A percentile compares a stretch with the other conserved stretches of the same genome.
Conservation (phyloP, 1,140 invertebrate genomes). For the Ostrea edulis region DNA sequence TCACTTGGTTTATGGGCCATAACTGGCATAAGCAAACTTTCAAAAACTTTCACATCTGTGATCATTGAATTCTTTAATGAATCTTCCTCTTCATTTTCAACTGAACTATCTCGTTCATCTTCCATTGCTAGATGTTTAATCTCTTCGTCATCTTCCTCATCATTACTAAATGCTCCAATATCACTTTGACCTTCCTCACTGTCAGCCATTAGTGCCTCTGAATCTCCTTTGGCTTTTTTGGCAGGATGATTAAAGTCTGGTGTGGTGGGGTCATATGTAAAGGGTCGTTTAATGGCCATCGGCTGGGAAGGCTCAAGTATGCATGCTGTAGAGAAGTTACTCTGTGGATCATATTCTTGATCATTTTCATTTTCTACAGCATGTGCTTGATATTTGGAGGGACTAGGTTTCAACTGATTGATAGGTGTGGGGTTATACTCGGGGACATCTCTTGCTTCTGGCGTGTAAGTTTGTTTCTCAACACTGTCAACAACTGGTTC, state of each 20-base stretch:
- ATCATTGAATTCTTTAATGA: background rate
- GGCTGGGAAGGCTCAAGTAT: slow-evolving; percentile 14
- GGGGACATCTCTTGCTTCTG: slow-evolving; percentile 64
- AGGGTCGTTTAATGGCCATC: slow-evolving; percentile 41
- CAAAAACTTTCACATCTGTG: slow-evolving; percentile 39
- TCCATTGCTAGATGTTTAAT: background rate
- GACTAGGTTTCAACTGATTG: slow-evolving; percentile 79
- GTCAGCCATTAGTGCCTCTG: slow-evolving; percentile 37
- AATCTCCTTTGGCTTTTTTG: slow-evolving; percentile 41
- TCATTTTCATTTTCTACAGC: slow-evolving; percentile 24
- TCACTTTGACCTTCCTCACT: slow-evolving; percentile 44
- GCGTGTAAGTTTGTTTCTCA: slow-evolving; percentile 46
- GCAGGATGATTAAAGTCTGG: slow-evolving; percentile 29
- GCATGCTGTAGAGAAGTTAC: slow-evolving; percentile 65
- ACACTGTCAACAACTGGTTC: slow-evolving; percentile 34
- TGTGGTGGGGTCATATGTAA: slow-evolving; percentile 50
- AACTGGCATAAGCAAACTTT: slow-evolving; percentile 33
- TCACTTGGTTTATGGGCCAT: slow-evolving; percentile 16
- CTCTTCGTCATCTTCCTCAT: slow-evolving; percentile 55
- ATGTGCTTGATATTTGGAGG: background rate
- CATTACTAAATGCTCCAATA: slow-evolving; percentile 62
- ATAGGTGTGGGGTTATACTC: slow-evolving; percentile 85
- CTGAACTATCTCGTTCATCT: slow-evolving; percentile 42
- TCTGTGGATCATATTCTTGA: slow-evolving; percentile 72
- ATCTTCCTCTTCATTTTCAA: slow-evolving; percentile 52